Base-by-base conservation (phyloP, 1,140 invertebrate genomes). In the Myzus persicae region DNA sequence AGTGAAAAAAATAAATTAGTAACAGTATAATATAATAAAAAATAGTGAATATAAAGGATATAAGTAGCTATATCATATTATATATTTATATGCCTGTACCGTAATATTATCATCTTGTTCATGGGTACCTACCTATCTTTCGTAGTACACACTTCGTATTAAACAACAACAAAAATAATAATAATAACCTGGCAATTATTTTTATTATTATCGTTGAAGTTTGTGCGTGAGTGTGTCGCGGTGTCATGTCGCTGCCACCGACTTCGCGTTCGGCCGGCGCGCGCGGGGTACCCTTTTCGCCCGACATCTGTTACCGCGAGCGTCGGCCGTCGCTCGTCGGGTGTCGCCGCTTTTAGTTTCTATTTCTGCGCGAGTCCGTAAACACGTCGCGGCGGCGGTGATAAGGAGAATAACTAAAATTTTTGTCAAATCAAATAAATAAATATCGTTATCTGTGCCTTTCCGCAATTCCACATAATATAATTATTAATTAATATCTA, bases 271-370 rank as follows among this genome's bases (percentile, higher is more conserved):
- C 26, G 54, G 36, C 24, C 38, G 91, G 20, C 24, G 81, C 59
- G 76, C n/a, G n/a, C 81, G 91, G 91, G 48, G 36, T n/a, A 82
- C 26, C 36, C 5, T 93, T 93, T 93, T 93, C 46, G 81, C 81
- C 76, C n/a, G 22, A 91, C 59, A 76, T 59, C 46, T 93, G 76
- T 67, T 91, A 81, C 31, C 4, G 38, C 40, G 82, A 44, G 6
- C 20, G 59, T 18, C 59, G 59, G 59, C 59, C 59, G 59, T 76
- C 59, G 31, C 31, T 14, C n/a, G 59, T 18, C 59, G 59, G 59
- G 59, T 76, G 59, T 76, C 59, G 40, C 40, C 42, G 26, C 59
- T 42, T 31, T 93, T 93, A 93, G 91, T 93, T 93, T 93, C 91
- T 93, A 93, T 85, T 93, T 93, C 85, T 26, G 91, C 81, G 91